Percentiles rank a stretch among this genome's conserved stretches.
Evolutionary conservation across 2,888 invertebrate species (phyloP).

Genomic region (Gnatocerus cornutus): DNA sequence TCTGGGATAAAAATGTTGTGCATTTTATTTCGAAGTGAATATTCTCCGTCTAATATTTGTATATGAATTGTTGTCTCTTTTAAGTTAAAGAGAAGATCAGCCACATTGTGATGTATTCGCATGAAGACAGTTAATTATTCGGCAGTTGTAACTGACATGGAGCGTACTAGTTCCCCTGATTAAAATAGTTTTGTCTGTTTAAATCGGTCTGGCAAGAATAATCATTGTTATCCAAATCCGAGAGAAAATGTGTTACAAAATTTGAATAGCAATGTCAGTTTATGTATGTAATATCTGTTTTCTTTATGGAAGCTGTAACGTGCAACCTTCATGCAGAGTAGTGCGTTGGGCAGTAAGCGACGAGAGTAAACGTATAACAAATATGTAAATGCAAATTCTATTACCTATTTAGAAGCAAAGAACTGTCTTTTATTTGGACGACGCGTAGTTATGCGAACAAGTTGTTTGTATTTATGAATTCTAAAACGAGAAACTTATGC

Average conservation of each 20-base stretch:
- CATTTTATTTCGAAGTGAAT: too few relatives aligned
- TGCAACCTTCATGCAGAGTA: conserved; percentile 25
- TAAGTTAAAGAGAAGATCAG: background rate
- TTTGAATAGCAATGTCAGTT: conserved; percentile 19
- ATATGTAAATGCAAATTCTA: conserved; percentile 38
- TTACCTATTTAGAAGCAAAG: conserved; percentile 36
- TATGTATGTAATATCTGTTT: conserved; percentile 17
- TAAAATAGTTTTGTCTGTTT: conserved; percentile 32
- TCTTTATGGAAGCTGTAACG: conserved; percentile 27
- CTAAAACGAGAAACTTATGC: conserved; percentile 12
- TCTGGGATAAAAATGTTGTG: too few relatives aligned
- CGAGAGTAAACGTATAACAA: conserved; percentile 33
- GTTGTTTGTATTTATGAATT: conserved; percentile 22
- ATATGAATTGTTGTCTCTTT: background rate
- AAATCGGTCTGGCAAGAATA: conserved; percentile 15
- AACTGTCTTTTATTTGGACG: conserved; percentile 37
- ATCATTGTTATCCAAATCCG: conserved; percentile 14
- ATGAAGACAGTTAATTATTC: conserved; percentile 27
- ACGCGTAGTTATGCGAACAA: conserved; percentile 20
- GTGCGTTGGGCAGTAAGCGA: conserved; percentile 37
- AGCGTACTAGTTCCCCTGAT: conserved; percentile 23
- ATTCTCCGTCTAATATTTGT: too few relatives aligned
- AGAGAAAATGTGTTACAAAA: conserved; percentile 8
- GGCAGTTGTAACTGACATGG: conserved; percentile 33
- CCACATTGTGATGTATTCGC: conserved; percentile 2